Evolutionary conservation across 2,113 vertebrate genomes (phyloP).

Genomic region (Protobothrops mucrosquamatus): DNA sequence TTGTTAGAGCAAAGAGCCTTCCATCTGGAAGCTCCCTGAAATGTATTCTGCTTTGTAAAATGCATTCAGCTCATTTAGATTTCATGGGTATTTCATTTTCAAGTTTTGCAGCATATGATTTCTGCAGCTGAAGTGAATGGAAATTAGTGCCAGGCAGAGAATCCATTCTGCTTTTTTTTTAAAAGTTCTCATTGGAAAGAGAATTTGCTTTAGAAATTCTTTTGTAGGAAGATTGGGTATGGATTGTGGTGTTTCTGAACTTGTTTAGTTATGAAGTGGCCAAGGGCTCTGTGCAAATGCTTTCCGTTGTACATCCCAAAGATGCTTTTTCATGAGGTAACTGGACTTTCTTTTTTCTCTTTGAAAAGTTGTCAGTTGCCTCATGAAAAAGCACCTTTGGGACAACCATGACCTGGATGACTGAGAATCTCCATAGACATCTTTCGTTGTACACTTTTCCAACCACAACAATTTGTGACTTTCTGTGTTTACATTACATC

Average conservation of each 20-base stretch:
- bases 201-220: not conserved
- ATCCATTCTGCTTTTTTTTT: not conserved
- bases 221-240: not conserved
- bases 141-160: not conserved
- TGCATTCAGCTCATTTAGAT: conserved; percentile 6
- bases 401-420: no score
- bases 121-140: not conserved
- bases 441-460: not conserved
- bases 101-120: not conserved
- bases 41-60: conserved; percentile 9
- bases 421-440: no score
- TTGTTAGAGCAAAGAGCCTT: not conserved
- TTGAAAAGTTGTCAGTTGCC: no score
- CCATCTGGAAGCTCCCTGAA: not conserved
- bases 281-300: not conserved
- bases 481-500: not conserved
- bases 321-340: no score
- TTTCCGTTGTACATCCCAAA: no score
- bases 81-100: conserved; percentile 1
- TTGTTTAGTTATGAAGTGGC: not conserved
- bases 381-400: no score
- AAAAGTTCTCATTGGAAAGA: not conserved
- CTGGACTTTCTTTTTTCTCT: no score
- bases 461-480: not conserved
- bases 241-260: not conserved